These are phyloP conservation scores for Notodonta dromedarius DNA, from an alignment of 2,888 invertebrate genomes.

Conservation along the genomic window DNA sequence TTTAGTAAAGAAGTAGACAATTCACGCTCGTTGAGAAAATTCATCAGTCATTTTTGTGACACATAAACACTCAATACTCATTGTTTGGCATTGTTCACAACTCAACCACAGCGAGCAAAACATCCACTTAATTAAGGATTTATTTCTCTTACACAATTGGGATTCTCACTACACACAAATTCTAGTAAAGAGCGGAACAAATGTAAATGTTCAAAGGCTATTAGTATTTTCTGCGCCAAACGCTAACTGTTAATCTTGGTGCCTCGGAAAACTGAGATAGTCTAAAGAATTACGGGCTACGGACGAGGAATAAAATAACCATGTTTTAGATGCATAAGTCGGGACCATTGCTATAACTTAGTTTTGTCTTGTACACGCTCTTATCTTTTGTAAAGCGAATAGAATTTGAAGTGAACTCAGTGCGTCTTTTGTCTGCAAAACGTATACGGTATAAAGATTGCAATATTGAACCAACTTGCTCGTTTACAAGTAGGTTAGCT, in stretches of 20 bases:
- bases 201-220: constrained; percentile 41
- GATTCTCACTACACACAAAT: constrained; percentile 42
- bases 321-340: constrained; percentile 17
- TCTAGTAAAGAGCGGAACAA: constrained; percentile 35
- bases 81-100: no score
- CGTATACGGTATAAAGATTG: constrained; percentile 8
- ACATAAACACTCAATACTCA: no score
- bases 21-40: no score
- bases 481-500: constrained; percentile 7
- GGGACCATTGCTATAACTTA: constrained; percentile 9
- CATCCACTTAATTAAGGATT: constrained; percentile 30
- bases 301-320: constrained; percentile 18
- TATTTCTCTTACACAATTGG: constrained; percentile 27
- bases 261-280: constrained; percentile 32
- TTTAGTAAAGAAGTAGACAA: no score
- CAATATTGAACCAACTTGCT: constrained; percentile 5
- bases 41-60: no score
- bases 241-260: constrained; percentile 40
- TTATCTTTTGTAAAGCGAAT: constrained; percentile 16
- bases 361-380: constrained; percentile 21
- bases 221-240: constrained; percentile 43
- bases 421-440: constrained; percentile 4
- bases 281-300: constrained; percentile 24
- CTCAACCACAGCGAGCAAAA: neutral
- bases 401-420: constrained; percentile 5